phyloP scores from a whole-genome alignment of 2,113 vertebrate genomes.

The Poeciliopsis prolifica region DNA sequence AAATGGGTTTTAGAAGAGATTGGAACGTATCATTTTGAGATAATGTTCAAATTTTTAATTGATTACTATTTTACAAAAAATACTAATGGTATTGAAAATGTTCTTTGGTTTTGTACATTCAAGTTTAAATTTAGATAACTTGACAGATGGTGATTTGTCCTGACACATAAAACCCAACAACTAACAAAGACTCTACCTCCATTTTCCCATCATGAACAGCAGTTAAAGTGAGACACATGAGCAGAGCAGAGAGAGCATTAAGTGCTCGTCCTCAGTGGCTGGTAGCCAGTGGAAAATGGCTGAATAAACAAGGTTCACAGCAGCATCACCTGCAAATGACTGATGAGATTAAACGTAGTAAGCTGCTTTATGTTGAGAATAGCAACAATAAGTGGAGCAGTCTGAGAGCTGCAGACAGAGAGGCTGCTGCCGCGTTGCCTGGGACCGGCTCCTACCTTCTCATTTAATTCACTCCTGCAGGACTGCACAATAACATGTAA shows the following conservation, averaged over 20 bases:
- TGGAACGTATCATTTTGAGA: not conserved
- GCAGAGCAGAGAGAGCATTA: not conserved
- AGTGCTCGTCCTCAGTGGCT: not conserved
- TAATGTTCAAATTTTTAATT: not conserved
- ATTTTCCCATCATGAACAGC: no score
- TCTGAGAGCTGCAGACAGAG: slow-evolving; percentile 52
- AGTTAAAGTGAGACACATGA: no score
- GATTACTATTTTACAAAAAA: no score
- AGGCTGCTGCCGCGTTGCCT: slow-evolving; percentile 1
- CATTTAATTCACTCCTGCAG: not conserved
- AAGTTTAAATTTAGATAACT: no score
- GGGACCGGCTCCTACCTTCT: not conserved
- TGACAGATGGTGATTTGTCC: no score
- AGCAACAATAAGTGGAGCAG: slow-evolving; percentile 85
- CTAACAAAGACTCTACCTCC: no score
- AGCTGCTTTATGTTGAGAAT: slow-evolving; percentile 90
- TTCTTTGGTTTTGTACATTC: no score
- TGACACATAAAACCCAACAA: no score
- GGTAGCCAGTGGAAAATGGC: not conserved
- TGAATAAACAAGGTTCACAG: slow-evolving; percentile 29
- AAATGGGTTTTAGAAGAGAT: not conserved
- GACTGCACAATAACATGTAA: slow-evolving; percentile 26
- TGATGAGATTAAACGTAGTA: slow-evolving; percentile 86
- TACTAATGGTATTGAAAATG: no score
- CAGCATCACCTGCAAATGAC: slow-evolving; percentile 65